Evolutionary conservation across 1,140 invertebrate genomes (phyloP).

Genomic region (Bacillus rossius): DNA sequence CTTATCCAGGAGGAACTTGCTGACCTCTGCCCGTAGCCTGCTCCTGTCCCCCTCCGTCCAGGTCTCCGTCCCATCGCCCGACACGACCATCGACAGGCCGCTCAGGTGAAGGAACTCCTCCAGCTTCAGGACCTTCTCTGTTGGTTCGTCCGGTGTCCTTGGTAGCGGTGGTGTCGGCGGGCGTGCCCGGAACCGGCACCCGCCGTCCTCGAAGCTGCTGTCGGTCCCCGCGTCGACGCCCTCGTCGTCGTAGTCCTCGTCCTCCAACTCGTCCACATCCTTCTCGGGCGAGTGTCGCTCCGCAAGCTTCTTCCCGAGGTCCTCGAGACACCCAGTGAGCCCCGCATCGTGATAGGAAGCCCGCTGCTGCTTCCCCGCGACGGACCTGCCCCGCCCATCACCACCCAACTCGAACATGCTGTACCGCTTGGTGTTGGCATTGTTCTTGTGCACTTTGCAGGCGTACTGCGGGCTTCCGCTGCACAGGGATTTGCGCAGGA

Average conservation of each 20-base stretch:
- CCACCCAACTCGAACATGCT: constrained; percentile 71
- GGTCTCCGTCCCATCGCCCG: constrained; percentile 56
- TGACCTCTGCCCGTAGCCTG: constrained; percentile 53
- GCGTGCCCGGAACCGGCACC: neutral
- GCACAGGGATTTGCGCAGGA: constrained; percentile 55
- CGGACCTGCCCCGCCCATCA: constrained; percentile 23
- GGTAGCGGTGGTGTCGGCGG: constrained; percentile 44
- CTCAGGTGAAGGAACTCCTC: constrained; percentile 69
- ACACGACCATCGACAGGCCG: constrained; percentile 46
- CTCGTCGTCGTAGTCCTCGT: constrained; percentile 32
- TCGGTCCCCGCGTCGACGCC: constrained; percentile 41
- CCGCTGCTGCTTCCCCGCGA: constrained; percentile 55
- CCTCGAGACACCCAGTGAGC: neutral
- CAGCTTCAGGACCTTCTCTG: constrained; percentile 50
- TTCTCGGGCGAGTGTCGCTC: constrained; percentile 3
- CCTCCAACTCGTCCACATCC: constrained; percentile 13
- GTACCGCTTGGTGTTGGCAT: constrained; percentile 57
- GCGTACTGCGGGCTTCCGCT: constrained; percentile 22
- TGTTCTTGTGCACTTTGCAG: constrained; percentile 46
- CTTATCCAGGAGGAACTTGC: constrained; percentile 41
- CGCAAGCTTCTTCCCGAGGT: neutral
- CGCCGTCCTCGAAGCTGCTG: constrained; percentile 9
- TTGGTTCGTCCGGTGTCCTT: constrained; percentile 1
- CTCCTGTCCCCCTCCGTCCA: constrained; percentile 57
- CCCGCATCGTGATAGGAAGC: constrained; percentile 59